phyloP scores from a whole-genome alignment of 92 coral and sea anemone species.

The Zoanthus sansibaricus region DNA sequence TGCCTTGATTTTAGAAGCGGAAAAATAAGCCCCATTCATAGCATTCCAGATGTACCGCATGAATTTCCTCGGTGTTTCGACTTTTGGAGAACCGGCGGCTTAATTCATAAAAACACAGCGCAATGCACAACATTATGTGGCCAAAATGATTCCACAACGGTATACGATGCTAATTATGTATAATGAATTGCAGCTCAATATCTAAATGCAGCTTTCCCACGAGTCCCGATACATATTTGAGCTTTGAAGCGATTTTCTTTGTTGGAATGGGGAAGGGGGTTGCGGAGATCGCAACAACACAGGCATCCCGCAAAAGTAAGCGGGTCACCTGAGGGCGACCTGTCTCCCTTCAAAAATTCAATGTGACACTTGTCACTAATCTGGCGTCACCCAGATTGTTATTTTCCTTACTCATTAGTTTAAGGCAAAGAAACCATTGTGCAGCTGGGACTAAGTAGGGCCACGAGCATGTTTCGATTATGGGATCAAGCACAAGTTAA shows the following conservation, averaged over 20 bases:
- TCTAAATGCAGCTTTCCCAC: too few species aligned
- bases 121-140: too few species aligned
- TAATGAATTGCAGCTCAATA: too few species aligned
- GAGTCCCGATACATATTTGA: too few species aligned
- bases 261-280: background rate
- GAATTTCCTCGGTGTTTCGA: too few species aligned
- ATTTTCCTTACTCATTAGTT: constrained; percentile 99
- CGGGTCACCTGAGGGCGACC: constrained; percentile 98
- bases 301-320: constrained; percentile 98
- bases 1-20: too few species aligned
- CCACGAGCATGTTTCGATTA: background rate
- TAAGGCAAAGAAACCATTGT: constrained; percentile 68
- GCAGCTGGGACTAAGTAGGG: background rate
- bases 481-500: background rate
- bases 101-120: too few species aligned
- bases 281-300: constrained; percentile 94
- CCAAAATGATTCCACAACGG: too few species aligned
- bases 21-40: too few species aligned
- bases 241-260: background rate
- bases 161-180: too few species aligned
- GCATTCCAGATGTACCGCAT: too few species aligned
- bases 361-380: constrained; percentile 80
- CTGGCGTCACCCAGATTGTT: constrained; percentile 99
- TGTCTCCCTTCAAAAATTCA: constrained; percentile 78
- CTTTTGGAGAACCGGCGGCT: too few species aligned